Conservation (phyloP, 2,797 vertebrate species). For the Eleutherodactylus coqui region DNA sequence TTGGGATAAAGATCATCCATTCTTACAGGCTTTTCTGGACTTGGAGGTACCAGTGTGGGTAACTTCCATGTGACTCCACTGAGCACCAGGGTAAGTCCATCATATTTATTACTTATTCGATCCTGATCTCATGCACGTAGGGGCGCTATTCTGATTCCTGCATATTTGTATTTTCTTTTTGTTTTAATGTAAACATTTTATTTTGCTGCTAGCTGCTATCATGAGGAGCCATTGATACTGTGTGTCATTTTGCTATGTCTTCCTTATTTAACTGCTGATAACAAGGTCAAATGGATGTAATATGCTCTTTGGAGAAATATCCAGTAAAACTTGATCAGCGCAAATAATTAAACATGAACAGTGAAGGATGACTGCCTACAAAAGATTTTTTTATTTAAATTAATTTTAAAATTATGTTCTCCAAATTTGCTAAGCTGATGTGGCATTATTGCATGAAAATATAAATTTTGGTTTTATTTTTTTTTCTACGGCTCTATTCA, state of each 20-base stretch:
- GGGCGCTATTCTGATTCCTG: no score
- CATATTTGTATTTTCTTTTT: neutral
- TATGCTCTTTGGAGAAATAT: constrained; percentile 19
- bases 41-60: no score
- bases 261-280: neutral
- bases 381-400: constrained; percentile 3
- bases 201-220: constrained; percentile 1
- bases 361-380: neutral
- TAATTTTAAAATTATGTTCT: neutral
- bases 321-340: neutral
- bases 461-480: neutral
- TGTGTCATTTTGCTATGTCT: neutral
- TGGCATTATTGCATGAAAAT: neutral
- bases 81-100: no score
- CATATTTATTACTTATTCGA: no score
- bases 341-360: constrained; percentile 22
- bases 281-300: constrained; percentile 15
- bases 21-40: no score
- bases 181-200: neutral
- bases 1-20: no score
- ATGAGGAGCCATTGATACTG: neutral
- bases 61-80: no score
- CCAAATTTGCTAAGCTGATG: neutral
- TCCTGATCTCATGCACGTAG: no score
- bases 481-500: neutral